Evolutionary conservation across 2,888 invertebrate genomes (phyloP).

Genomic region (Eupithecia abbreviata): DNA sequence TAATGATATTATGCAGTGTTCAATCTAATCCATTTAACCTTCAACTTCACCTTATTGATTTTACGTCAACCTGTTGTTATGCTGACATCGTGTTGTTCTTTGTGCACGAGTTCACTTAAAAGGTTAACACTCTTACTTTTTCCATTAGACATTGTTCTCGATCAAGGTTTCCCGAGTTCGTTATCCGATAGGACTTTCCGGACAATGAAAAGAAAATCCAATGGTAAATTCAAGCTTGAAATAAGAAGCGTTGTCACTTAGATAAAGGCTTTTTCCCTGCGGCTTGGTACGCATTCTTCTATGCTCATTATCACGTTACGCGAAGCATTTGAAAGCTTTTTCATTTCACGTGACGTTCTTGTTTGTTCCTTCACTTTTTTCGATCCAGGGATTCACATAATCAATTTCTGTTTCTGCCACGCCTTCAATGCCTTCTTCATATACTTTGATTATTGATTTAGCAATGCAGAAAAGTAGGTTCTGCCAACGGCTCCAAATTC

Average conservation of each 20-base stretch:
- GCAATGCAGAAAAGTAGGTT: neutral
- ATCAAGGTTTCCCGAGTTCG: neutral
- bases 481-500: neutral
- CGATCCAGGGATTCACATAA: neutral
- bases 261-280: neutral
- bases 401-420: neutral
- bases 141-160: constrained; percentile 8
- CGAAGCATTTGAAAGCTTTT: too few species aligned
- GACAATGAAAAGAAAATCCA: neutral
- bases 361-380: neutral
- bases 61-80: constrained; percentile 17
- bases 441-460: too few species aligned
- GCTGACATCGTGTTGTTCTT: neutral
- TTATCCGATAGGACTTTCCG: neutral
- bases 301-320: too few species aligned
- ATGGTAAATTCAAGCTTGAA: neutral
- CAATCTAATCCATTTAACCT: constrained; percentile 26
- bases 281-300: neutral
- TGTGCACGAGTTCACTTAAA: neutral
- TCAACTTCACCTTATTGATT: constrained; percentile 27
- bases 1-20: constrained; percentile 3
- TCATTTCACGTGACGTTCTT: too few species aligned
- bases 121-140: constrained; percentile 12
- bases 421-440: neutral
- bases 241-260: neutral